Percentiles rank a stretch among this genome's conserved stretches.
Conservation (phyloP, 2,888 invertebrate genomes). For the Eupithecia tripunctaria region DNA sequence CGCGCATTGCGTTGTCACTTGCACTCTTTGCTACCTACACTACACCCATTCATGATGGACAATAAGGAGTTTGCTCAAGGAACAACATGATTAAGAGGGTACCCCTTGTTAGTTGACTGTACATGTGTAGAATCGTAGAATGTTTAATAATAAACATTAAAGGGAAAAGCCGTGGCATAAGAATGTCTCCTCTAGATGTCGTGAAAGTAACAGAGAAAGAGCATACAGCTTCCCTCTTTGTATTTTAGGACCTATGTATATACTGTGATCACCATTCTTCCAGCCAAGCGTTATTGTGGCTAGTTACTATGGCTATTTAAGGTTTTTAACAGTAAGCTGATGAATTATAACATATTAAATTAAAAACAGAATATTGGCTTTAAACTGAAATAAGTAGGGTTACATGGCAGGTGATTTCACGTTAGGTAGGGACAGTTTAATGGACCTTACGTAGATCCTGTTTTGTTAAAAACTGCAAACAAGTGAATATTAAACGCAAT, state of each 20-base stretch:
- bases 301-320: too few relatives aligned
- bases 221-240: too few relatives aligned
- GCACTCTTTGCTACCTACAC: conserved; percentile 55
- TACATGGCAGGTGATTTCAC: too few relatives aligned
- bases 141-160: neutral
- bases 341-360: too few relatives aligned
- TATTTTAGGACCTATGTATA: too few relatives aligned
- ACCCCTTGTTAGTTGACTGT: neutral
- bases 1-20: conserved; percentile 77
- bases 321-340: too few relatives aligned
- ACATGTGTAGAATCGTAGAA: neutral
- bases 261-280: neutral
- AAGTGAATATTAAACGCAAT: neutral
- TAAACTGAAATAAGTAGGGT: too few relatives aligned
- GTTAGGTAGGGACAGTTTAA: too few relatives aligned
- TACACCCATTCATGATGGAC: conserved; percentile 68
- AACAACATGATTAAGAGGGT: conserved; percentile 16
- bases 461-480: neutral
- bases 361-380: too few relatives aligned
- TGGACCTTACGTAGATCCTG: too few relatives aligned
- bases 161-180: neutral
- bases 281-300: neutral
- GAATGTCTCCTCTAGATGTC: neutral
- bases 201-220: too few relatives aligned
- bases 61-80: conserved; percentile 58